These are phyloP conservation scores for Chaunax sp. DNA, from an alignment of 2,797 vertebrate species.

Conservation along the genomic window DNA sequence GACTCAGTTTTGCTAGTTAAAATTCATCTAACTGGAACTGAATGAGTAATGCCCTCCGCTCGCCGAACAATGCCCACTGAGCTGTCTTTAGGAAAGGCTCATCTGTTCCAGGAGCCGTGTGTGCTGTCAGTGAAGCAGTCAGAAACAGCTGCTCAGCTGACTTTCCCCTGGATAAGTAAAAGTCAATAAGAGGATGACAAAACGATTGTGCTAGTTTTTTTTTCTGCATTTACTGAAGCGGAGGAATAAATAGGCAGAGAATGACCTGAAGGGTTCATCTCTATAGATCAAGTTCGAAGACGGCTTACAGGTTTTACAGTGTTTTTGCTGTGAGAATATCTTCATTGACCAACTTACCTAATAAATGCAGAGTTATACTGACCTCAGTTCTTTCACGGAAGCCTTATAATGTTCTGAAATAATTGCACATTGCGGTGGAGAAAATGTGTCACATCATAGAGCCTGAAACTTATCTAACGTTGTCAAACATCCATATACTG, in stretches of 20 bases:
- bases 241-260: background rate
- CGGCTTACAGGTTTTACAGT: conserved; percentile 10
- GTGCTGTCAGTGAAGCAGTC: too few relatives aligned
- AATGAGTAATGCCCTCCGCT: conserved; percentile 10
- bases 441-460: conserved; percentile 44
- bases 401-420: conserved; percentile 16
- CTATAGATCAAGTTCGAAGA: conserved; percentile 10
- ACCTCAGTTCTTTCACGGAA: background rate
- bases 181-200: background rate
- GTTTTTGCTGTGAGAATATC: conserved; percentile 4
- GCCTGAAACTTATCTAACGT: conserved; percentile 42
- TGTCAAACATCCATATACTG: conserved; percentile 28
- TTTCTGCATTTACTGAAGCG: background rate
- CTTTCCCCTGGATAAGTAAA: too few relatives aligned
- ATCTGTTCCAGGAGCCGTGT: background rate
- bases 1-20: conserved; percentile 22
- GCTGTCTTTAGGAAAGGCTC: conserved; percentile 4
- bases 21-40: conserved; percentile 14
- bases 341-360: background rate
- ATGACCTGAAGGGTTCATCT: background rate
- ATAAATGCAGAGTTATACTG: background rate
- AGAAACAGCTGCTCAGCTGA: too few relatives aligned
- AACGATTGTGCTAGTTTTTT: background rate
- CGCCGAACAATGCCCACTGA: conserved; percentile 6
- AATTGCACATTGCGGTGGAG: conserved; percentile 19